Percentiles rank a stretch among this genome's conserved stretches.
Evolutionary conservation across 2,888 invertebrate species (phyloP).

Genomic region (Adelphocoris suturalis): DNA sequence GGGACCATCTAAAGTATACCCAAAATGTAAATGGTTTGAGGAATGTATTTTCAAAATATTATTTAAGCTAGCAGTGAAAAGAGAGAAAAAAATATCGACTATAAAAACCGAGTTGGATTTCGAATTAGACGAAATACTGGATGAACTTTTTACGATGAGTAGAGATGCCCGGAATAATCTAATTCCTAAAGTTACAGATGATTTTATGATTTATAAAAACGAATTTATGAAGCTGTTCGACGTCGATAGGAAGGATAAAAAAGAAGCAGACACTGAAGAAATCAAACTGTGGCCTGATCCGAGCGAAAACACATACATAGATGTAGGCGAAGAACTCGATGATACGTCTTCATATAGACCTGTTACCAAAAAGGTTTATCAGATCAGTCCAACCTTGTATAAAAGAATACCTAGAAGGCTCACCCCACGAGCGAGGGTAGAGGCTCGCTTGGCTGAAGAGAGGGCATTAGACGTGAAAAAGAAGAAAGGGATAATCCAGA

Average conservation of each 20-base stretch:
- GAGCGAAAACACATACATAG: background rate
- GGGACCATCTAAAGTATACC: conserved; percentile 1
- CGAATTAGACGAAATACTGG: conserved; percentile 60
- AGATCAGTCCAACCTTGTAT: conserved; percentile 45
- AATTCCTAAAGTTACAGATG: conserved; percentile 1
- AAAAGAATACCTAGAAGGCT: conserved; percentile 8
- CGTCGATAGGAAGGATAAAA: background rate
- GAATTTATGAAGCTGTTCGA: conserved; percentile 45
- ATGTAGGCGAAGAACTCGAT: background rate
- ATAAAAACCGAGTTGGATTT: conserved; percentile 54
- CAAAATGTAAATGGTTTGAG: conserved; percentile 60
- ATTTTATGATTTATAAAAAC: conserved; percentile 45
- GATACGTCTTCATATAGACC: background rate
- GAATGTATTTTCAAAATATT: conserved; percentile 50
- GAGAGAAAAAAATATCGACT: conserved; percentile 40
- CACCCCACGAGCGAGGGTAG: conserved; percentile 44
- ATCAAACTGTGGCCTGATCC: conserved; percentile 50
- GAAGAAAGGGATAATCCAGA: conserved; percentile 36
- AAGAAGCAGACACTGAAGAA: conserved; percentile 26
- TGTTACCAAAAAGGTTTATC: background rate
- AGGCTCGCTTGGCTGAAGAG: conserved; percentile 29
- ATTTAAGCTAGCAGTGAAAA: conserved; percentile 46
- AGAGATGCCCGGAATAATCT: background rate
- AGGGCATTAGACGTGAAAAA: conserved; percentile 46
- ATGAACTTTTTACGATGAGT: conserved; percentile 43